Conservation (phyloP, 2,797 vertebrate genomes). For the Pangasius macronema region DNA sequence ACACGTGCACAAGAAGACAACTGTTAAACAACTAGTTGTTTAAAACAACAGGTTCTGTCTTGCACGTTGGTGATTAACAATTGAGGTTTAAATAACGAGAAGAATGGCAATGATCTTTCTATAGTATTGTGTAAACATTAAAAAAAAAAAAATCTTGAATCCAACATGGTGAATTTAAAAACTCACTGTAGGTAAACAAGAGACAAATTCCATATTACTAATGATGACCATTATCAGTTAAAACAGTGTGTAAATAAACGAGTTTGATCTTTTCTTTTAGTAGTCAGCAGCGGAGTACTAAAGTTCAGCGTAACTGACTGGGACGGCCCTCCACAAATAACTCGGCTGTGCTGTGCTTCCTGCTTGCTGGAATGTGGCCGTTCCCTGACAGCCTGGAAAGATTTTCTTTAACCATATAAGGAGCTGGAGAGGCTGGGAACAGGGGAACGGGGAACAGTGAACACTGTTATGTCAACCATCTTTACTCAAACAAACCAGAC, state of each 20-base stretch:
- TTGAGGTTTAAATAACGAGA: neutral
- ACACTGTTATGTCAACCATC: slow-evolving; percentile 68
- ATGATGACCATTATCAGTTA: neutral
- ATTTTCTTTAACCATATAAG: slow-evolving; percentile 82
- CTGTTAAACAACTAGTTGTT: neutral
- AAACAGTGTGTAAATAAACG: neutral
- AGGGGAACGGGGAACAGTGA: slow-evolving; percentile 52
- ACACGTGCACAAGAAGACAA: neutral
- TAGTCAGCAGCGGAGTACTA: neutral
- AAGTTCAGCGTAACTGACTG: slow-evolving; percentile 36
- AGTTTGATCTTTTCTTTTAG: neutral
- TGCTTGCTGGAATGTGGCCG: slow-evolving; percentile 77
- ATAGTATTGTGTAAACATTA: neutral
- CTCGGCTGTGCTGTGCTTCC: slow-evolving; percentile 58
- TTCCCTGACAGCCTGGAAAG: slow-evolving; percentile 71
- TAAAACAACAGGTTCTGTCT: neutral
- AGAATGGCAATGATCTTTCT: neutral
- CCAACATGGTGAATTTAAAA: neutral
- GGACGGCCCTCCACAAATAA: slow-evolving; percentile 51
- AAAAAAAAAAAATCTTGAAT: neutral
- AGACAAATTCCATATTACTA: neutral
- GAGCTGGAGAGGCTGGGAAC: slow-evolving; percentile 72
- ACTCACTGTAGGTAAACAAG: neutral
- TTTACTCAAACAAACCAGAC: slow-evolving; percentile 71
- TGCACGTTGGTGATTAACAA: neutral